A percentile compares a stretch with the other conserved stretches of the same genome.
Evolutionary conservation across 2,888 invertebrate genomes (phyloP).

Genomic region (Tyria jacobaeae): DNA sequence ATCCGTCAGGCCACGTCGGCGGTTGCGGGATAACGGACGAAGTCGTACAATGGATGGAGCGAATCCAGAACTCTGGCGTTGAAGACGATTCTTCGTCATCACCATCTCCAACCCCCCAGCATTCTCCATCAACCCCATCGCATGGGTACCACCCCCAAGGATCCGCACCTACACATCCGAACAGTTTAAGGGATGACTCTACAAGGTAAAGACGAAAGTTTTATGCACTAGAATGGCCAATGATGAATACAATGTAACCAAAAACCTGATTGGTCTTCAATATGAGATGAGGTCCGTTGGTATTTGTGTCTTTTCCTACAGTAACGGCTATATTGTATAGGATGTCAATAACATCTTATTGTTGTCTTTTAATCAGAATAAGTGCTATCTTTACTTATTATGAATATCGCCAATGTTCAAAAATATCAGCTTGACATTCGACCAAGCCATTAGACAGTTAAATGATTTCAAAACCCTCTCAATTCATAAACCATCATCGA

Average conservation of each 20-base stretch:
- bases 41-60: slow-evolving; percentile 96
- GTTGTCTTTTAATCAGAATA: too few relatives aligned
- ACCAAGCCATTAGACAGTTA: neutral
- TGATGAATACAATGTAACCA: neutral
- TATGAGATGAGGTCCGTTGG: neutral
- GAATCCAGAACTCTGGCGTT: slow-evolving; percentile 92
- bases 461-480: neutral
- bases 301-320: too few relatives aligned
- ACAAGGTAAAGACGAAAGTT: slow-evolving; percentile 67
- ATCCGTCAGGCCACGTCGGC: slow-evolving; percentile 90
- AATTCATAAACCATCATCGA: neutral
- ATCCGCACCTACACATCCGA: slow-evolving; percentile 73
- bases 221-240: neutral
- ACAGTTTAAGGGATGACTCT: slow-evolving; percentile 78
- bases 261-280: neutral
- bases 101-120: slow-evolving; percentile 45
- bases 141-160: slow-evolving; percentile 60
- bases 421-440: neutral
- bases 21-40: slow-evolving; percentile 96
- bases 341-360: neutral
- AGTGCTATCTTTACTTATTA: too few relatives aligned
- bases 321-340: neutral
- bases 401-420: too few relatives aligned
- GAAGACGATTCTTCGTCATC: slow-evolving; percentile 83
- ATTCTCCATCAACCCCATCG: slow-evolving; percentile 52